Evolutionary conservation across 2,888 invertebrate genomes (phyloP), one percentile per base, ranked within the genome.

Genomic region (Amorpha juglandis): DNA sequence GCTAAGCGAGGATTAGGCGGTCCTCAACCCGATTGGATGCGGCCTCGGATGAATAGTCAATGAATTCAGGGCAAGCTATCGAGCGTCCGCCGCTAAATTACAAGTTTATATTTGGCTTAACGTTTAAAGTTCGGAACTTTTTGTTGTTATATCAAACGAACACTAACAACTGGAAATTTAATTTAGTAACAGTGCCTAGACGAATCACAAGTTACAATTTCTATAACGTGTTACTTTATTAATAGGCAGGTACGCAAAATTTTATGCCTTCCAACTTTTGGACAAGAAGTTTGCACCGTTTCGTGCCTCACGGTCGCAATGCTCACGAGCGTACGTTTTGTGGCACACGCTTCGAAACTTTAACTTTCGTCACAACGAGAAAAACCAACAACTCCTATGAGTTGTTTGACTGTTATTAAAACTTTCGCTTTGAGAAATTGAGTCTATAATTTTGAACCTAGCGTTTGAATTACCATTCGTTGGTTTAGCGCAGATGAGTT

Each of bases 1-100:
- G 82, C 75, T 72, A 70, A 78, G 73, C 82, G 80, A 81, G 83
- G 84, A 88, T 88, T 87, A 87, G 82, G 80, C 77, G 75, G 74
- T 73, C 81, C 78, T 81, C 78, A 74, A 77, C 81, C 77, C 84
- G 80, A 89, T 88, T 87, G 84, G 82, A 87, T 83, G 81, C 78
- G 75, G 83, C 78, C 81, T 75, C 80, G 82, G 81, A 82, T 89
- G 89, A 91, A 89, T 87, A 88, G 84, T 82, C 86, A 89, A 87
- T 81, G 83, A 83, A 89, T 88, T 83, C 83, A 86, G 86, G 82
- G 78, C 86, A 87, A 83, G 78, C 86, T 86, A 83, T 79, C 70
- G 71, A 73, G 71, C 70, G 55, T 64, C 72, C 70, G 71, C 27
- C 33, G 71, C 71, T 72, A 79, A 76, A 71, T 75, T 75, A 78